phyloP scores from a whole-genome alignment of 2,797 vertebrate genomes.

The Pipistrellus pipistrellus region DNA sequence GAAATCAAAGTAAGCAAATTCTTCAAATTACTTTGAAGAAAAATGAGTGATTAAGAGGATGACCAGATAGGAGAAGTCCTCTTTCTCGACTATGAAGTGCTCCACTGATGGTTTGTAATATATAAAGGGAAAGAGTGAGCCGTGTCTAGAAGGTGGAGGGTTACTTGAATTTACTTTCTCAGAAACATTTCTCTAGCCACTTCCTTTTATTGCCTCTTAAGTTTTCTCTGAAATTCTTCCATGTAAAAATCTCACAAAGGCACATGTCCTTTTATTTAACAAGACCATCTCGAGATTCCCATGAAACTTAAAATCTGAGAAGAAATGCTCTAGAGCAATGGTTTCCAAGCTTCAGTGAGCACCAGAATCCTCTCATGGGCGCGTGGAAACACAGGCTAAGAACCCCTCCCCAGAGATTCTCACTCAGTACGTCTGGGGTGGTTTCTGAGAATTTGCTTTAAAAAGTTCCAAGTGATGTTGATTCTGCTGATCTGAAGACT shows the following conservation, averaged over 20 bases:
- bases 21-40: neutral
- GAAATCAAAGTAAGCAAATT: neutral
- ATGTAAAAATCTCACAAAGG: slow-evolving; percentile 22
- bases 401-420: neutral
- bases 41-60: neutral
- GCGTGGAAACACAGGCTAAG: neutral
- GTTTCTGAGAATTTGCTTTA: neutral
- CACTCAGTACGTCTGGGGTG: neutral
- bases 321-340: neutral
- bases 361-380: neutral
- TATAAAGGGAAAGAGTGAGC: neutral
- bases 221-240: neutral
- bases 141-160: neutral
- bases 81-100: neutral
- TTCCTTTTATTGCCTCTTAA: neutral
- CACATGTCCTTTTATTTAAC: neutral
- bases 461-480: neutral
- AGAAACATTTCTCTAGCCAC: neutral
- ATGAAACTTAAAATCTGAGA: neutral
- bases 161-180: neutral
- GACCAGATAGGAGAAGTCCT: neutral
- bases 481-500: neutral
- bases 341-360: neutral
- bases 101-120: neutral
- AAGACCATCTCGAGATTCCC: neutral